Percentiles rank a stretch among this genome's conserved stretches.
These are phyloP conservation scores for Ariopsis seemanni DNA, from an alignment of 2,113 vertebrate species.

Conservation along the genomic window DNA sequence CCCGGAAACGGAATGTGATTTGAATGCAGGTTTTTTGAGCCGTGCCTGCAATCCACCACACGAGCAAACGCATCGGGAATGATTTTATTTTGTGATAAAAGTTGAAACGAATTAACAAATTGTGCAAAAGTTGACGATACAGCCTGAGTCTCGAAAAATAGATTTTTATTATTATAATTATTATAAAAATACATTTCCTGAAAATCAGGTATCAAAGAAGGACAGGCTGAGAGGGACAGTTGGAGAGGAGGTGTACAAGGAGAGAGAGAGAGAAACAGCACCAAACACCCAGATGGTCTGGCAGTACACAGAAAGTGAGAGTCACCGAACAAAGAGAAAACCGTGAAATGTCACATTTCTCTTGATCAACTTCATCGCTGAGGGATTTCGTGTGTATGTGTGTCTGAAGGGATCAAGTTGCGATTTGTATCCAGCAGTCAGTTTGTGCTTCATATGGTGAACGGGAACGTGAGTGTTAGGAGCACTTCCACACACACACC, in stretches of 20 bases:
- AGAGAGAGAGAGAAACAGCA: slow-evolving; percentile 10
- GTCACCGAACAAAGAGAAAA: slow-evolving; percentile 17
- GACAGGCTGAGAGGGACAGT: slow-evolving; percentile 3
- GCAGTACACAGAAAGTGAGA: slow-evolving; percentile 23
- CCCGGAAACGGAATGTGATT: not conserved
- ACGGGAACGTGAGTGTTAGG: slow-evolving; percentile 70
- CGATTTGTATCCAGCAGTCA: not conserved
- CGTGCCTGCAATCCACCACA: not conserved
- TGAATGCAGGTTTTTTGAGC: not conserved
- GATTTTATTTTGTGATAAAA: slow-evolving; percentile 35
- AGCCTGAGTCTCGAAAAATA: slow-evolving; percentile 46
- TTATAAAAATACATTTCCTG: slow-evolving; percentile 44
- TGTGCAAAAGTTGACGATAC: slow-evolving; percentile 40
- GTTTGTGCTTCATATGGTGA: not conserved
- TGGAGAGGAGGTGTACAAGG: not conserved
- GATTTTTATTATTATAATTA: not conserved
- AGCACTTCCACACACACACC: slow-evolving; percentile 97
- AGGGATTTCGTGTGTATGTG: not conserved
- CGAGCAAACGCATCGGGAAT: not conserved
- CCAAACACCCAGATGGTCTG: slow-evolving; percentile 44
- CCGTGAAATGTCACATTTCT: slow-evolving; percentile 38
- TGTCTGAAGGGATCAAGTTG: no score
- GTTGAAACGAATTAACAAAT: slow-evolving; percentile 18
- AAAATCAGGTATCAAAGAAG: slow-evolving; percentile 22
- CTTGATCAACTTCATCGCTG: not conserved